These are phyloP conservation scores for Belgica antarctica DNA, from an alignment of 2,888 invertebrate species.

Conservation along the genomic window DNA sequence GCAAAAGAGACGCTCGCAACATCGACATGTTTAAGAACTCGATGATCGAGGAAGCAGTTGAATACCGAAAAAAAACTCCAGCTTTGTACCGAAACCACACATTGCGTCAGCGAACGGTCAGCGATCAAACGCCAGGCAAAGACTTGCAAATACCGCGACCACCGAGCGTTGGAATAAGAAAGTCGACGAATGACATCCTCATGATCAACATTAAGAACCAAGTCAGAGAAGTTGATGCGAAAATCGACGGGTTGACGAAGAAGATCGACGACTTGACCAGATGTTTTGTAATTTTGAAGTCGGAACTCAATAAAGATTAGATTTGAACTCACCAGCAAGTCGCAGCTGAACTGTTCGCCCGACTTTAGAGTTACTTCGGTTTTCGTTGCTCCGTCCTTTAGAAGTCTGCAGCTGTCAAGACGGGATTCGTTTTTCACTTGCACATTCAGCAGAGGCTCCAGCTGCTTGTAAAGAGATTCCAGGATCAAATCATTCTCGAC, in stretches of 20 bases:
- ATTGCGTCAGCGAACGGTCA: slow-evolving; percentile 17
- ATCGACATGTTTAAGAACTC: slow-evolving; percentile 51
- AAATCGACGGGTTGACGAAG: neutral
- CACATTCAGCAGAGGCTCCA: slow-evolving; percentile 61
- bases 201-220: slow-evolving; percentile 19
- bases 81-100: neutral
- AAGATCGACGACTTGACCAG: slow-evolving; percentile 23
- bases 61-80: slow-evolving; percentile 8
- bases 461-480: slow-evolving; percentile 66
- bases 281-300: neutral
- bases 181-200: slow-evolving; percentile 11
- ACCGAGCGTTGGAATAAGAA: neutral
- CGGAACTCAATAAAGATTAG: neutral
- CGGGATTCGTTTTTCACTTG: slow-evolving; percentile 68
- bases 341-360: slow-evolving; percentile 64
- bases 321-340: slow-evolving; percentile 66
- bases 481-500: slow-evolving; percentile 91
- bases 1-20: slow-evolving; percentile 55
- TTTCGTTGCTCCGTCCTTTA: slow-evolving; percentile 52
- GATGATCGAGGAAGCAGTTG: slow-evolving; percentile 20
- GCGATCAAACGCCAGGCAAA: neutral
- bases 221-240: slow-evolving; percentile 1
- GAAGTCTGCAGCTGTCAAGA: slow-evolving; percentile 64
- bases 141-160: neutral
- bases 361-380: slow-evolving; percentile 62